Evolutionary conservation across 2,888 invertebrate species (phyloP).

Genomic region (Chymomyza amoena): DNA sequence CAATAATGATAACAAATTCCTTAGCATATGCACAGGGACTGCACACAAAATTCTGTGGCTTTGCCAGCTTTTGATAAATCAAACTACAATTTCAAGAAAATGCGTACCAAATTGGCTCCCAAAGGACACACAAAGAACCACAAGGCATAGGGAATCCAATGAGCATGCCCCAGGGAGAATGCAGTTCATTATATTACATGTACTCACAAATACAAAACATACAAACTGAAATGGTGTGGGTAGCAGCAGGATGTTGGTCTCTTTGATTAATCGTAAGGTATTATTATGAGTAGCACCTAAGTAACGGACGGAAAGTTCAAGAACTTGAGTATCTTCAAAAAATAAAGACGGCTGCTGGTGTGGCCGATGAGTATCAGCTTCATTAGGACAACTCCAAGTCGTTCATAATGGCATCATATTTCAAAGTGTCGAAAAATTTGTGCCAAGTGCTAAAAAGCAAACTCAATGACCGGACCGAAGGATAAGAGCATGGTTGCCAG

Average conservation of each 20-base stretch:
- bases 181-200: slow-evolving; percentile 15
- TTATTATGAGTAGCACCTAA: slow-evolving; percentile 4
- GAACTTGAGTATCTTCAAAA: background rate
- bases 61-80: background rate
- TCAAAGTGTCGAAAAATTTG: background rate
- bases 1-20: background rate
- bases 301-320: background rate
- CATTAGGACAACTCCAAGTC: background rate
- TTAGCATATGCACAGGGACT: background rate
- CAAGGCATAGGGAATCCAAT: background rate
- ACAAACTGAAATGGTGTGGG: background rate
- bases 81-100: slow-evolving; percentile 15
- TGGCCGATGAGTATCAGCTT: background rate
- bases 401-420: background rate
- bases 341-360: background rate
- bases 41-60: background rate
- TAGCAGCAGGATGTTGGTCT: background rate
- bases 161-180: slow-evolving; percentile 1
- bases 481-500: slow-evolving; percentile 1
- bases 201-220: background rate
- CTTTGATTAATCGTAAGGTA: slow-evolving; percentile 19
- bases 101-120: slow-evolving; percentile 19
- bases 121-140: slow-evolving; percentile 1
- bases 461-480: no score
- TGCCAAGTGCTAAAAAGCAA: background rate